Conservation (phyloP, 2,888 invertebrate genomes). For the Heliconius ethilla region DNA sequence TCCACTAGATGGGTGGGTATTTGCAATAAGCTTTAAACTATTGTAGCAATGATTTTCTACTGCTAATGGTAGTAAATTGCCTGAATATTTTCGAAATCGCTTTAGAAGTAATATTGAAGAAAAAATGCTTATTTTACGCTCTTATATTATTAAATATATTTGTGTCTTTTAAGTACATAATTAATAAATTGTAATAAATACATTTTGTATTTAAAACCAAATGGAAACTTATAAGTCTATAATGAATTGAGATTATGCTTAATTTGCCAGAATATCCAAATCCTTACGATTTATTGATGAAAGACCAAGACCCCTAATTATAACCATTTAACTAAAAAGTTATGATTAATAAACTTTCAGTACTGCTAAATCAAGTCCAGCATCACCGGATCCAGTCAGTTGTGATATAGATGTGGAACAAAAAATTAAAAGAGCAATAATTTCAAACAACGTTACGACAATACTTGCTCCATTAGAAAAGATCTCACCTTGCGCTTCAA, state of each 20-base stretch:
- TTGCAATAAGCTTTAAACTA: slow-evolving; percentile 26
- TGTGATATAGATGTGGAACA: slow-evolving; percentile 58
- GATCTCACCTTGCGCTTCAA: slow-evolving; percentile 89
- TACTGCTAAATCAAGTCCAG: slow-evolving; percentile 85
- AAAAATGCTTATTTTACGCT: background rate
- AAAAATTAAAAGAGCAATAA: slow-evolving; percentile 61
- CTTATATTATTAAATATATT: background rate
- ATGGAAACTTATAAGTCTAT: too few relatives aligned
- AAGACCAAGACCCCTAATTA: too few relatives aligned
- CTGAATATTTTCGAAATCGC: background rate
- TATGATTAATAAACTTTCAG: slow-evolving; percentile 56
- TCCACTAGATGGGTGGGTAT: slow-evolving; percentile 69
- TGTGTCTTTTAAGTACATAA: background rate
- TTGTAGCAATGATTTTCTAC: background rate
- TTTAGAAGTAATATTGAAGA: background rate
- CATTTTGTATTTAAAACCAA: too few relatives aligned
- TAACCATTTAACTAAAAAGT: background rate
- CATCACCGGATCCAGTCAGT: slow-evolving; percentile 79
- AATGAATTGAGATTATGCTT: background rate
- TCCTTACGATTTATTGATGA: background rate
- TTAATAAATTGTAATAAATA: too few relatives aligned
- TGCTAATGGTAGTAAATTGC: background rate
- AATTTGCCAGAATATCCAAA: background rate
- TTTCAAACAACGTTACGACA: slow-evolving; percentile 64
- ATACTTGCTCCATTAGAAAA: slow-evolving; percentile 76